phyloP scores from a whole-genome alignment of 2,113 vertebrate genomes.

The Anguilla japonica region DNA sequence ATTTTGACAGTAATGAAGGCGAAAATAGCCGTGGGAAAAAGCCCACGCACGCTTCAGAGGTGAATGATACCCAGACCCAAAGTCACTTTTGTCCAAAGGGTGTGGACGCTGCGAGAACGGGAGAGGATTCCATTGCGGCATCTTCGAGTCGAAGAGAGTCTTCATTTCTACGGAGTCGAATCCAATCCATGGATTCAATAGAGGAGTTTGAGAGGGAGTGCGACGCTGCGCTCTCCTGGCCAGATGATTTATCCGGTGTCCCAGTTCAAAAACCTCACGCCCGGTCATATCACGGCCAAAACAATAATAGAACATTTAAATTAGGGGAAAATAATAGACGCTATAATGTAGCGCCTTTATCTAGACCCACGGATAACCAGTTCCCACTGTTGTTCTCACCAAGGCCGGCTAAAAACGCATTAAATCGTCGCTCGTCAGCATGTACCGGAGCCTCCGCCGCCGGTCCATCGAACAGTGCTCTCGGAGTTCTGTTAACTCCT shows the following conservation, averaged over 20 bases:
- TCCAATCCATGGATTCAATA: conserved; percentile 66
- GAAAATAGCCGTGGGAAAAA: conserved; percentile 25
- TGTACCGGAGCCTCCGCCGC: neutral
- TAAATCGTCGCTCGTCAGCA: conserved; percentile 25
- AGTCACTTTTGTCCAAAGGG: conserved; percentile 6
- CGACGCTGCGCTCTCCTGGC: conserved; percentile 15
- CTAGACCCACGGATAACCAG: conserved; percentile 23
- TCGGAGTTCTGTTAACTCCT: conserved; percentile 57
- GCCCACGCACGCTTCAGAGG: conserved; percentile 23
- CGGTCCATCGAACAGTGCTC: conserved; percentile 11
- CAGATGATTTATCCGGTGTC: conserved; percentile 39
- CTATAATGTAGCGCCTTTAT: conserved; percentile 43
- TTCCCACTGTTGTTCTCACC: conserved; percentile 34
- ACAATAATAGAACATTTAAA: conserved; percentile 13
- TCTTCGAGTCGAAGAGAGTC: conserved; percentile 24
- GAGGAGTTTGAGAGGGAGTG: conserved; percentile 61
- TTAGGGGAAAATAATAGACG: neutral
- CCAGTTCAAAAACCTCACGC: conserved; percentile 40
- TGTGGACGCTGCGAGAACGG: neutral
- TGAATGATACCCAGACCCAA: conserved; percentile 17
- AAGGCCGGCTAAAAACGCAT: conserved; percentile 31
- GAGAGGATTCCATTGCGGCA: neutral
- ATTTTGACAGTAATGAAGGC: neutral
- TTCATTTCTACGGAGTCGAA: conserved; percentile 24
- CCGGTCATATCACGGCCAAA: conserved; percentile 8